Percentiles rank a stretch among this genome's conserved stretches.
These are phyloP conservation scores for Drosophila macrothrix DNA, from an alignment of 2,888 invertebrate species.

Conservation along the genomic window DNA sequence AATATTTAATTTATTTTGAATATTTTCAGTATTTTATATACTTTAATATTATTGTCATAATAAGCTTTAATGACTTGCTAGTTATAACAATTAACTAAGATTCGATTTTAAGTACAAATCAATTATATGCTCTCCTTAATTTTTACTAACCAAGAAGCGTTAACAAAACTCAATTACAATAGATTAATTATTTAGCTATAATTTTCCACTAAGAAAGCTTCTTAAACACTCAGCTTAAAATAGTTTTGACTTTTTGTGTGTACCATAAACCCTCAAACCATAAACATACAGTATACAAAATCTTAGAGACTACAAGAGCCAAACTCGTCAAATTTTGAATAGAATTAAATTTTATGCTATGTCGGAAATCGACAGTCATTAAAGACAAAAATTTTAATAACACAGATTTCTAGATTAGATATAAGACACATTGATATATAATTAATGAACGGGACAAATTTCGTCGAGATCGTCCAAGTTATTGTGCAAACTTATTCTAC, in stretches of 20 bases:
- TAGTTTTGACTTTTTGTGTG: too few relatives aligned
- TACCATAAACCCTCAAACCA: background rate
- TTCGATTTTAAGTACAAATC: background rate
- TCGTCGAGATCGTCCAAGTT: too few relatives aligned
- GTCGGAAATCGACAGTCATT: background rate
- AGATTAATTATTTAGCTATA: background rate
- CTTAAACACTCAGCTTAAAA: conserved; percentile 1
- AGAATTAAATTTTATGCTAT: background rate
- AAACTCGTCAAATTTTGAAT: background rate
- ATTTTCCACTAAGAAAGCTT: background rate
- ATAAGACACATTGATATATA: background rate
- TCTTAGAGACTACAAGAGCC: background rate
- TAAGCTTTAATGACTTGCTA: background rate
- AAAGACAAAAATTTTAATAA: background rate
- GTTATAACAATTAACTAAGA: background rate
- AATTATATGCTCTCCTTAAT: background rate
- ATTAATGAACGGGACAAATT: background rate
- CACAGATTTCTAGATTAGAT: background rate
- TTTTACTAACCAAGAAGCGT: too few relatives aligned
- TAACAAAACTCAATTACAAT: background rate
- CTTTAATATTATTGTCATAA: background rate
- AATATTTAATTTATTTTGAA: background rate
- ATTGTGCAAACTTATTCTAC: background rate
- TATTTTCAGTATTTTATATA: background rate
- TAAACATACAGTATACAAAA: too few relatives aligned